Evolutionary conservation across 1,140 invertebrate species (phyloP), one percentile per base, ranked within the genome.

Genomic region (Solenopsis fugax): DNA sequence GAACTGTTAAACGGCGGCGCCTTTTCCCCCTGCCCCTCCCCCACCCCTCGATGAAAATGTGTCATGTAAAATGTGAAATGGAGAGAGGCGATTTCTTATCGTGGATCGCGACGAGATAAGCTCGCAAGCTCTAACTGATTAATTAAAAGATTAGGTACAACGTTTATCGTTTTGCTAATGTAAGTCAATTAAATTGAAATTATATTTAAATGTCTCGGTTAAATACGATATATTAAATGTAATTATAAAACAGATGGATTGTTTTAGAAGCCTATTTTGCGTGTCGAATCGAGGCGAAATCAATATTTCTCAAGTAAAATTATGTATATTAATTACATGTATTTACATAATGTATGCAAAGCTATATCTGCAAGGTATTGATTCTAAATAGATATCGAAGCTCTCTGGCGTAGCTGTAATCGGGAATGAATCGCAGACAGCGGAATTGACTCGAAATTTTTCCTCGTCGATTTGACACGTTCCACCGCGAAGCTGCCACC

Each of bases 1-100:
- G 73, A 52, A 37, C 58, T 60, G 73, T 76, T 75, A 62, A 48
- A 56, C 54, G n/a, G n/a, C 41, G 41, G 48, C 18, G 58, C 34
- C 29, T 29, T 29, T 2, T 29, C 29, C 48, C 4, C 3, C 16
- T 2, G 0, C 29, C 48, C 4, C 3, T 10, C 34, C 10, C 60
- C 29, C 60, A 0, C 3, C 29, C 16, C 29, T 0, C n/a, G 48
- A 34, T n/a, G 80, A 60, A 50, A 75, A 69, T 72, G 62, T 60
- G 52, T 16, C 77, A 48, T n/a, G 7, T 37, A 9, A 77, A 48
- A 60, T 76, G 45, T 58, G 21, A 37, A 56, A 81, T 71, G 65
- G 37, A 41, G 48, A 54, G 34, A 80, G 24, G 54, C 45, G 65
- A 81, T 81, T 81, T 71, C 48, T 81, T 71, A 21, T 71, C 34